phyloP scores from a whole-genome alignment of 2,888 invertebrate species.

The Plebejus argus region DNA sequence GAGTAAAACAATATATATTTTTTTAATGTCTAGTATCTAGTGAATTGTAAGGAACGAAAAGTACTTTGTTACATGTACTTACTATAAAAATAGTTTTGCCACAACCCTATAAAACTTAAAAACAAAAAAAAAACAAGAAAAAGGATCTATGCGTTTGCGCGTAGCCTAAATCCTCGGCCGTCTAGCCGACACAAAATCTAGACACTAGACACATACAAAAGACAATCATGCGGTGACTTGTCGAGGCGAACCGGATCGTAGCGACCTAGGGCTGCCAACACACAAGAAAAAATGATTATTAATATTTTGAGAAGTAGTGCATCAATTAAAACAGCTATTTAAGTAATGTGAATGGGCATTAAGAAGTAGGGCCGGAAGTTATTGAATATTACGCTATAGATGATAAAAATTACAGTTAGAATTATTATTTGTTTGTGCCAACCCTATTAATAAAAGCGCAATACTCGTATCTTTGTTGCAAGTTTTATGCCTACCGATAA shows the following conservation, averaged over 20 bases:
- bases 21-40: too few species aligned
- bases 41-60: not conserved
- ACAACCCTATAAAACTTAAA: not conserved
- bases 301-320: not conserved
- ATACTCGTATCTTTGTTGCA: conserved; percentile 11
- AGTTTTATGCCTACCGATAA: conserved; percentile 21
- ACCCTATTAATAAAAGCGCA: conserved; percentile 36
- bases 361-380: too few species aligned
- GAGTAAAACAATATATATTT: too few species aligned
- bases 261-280: conserved; percentile 42
- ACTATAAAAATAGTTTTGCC: not conserved
- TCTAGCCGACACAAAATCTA: conserved; percentile 22
- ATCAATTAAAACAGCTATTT: too few species aligned
- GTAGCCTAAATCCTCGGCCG: conserved; percentile 2
- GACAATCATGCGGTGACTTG: conserved; percentile 35
- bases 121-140: not conserved
- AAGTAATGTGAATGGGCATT: too few species aligned
- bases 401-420: not conserved
- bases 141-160: not conserved
- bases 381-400: not conserved
- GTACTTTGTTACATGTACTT: not conserved
- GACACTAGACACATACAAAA: conserved; percentile 23
- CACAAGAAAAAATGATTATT: not conserved
- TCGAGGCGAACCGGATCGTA: conserved; percentile 60
- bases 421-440: conserved; percentile 4